Evolutionary conservation across 2,888 invertebrate genomes (phyloP), one percentile per base, ranked within the genome.

Genomic region (Cephus pygmeus): DNA sequence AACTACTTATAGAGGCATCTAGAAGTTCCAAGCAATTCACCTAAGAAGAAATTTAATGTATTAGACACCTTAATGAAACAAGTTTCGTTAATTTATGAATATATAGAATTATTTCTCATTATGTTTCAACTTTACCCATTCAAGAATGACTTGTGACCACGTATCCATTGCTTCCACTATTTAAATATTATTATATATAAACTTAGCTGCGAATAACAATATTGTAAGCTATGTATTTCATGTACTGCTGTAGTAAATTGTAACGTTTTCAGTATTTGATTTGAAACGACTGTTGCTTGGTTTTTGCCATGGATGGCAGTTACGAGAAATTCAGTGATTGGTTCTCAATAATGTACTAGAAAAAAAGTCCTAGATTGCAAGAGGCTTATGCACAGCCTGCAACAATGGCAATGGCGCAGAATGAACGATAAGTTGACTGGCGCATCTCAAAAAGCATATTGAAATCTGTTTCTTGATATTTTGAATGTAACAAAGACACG

Each of bases 1-100:
- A 69, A 33, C 80, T 80, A 69, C 77, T 81, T 40, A 89, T 73
- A 35, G 80, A 76, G 71, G 79, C 69, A 36, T 85, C 83, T n/a
- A 80, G 77, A 34, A 89, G 75, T 30, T 82, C 81, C 76, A 90
- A 92, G 85, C 93, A 93, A 83, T 93, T 93, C 81, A 93, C 91
- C 93, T 93, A 90, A 77, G 34, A 69, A 12, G 34, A 74, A 75
- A 34, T 15, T 75, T 68, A 73, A 35, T 68, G 69, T 69, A 23
- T 68, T 56, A n/a, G 69, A 34, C 30, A 69, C 31, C 3, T 33
- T 34, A 71, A 71, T 11, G 12, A 31, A 71, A 30, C 12, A 34
- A 33, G 11, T 33, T 12, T 15, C 3, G 12, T 34, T 31, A 73
- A n/a, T 75, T 31, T 31, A 34, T 34, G 33, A 75, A 40, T 31